Percentiles rank a stretch among this genome's conserved stretches.
Conservation (phyloP, 1,140 invertebrate genomes). For the Meloidogyne exigua region DNA sequence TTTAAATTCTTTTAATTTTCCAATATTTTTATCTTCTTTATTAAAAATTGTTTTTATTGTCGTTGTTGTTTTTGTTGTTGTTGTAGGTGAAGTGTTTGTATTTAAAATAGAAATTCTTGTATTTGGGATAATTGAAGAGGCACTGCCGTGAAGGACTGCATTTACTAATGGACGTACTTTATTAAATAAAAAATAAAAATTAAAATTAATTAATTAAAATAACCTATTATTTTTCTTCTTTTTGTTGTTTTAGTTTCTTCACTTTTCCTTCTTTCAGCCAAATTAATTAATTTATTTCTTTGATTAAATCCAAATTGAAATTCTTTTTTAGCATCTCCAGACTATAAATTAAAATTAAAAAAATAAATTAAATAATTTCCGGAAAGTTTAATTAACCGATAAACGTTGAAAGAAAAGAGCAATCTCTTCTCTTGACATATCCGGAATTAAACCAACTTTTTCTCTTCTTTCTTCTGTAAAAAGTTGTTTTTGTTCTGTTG, state of each 20-base stretch:
- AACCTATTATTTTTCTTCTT: background rate
- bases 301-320: background rate
- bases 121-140: background rate
- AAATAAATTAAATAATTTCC: background rate
- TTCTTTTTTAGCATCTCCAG: background rate
- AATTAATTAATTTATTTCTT: background rate
- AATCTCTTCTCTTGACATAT: background rate
- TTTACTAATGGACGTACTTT: background rate
- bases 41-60: background rate
- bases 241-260: background rate
- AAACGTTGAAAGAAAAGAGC: background rate
- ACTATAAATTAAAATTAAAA: background rate
- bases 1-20: constrained; percentile 9
- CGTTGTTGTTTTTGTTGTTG: background rate
- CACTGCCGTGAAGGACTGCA: background rate
- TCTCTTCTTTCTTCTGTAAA: background rate
- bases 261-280: background rate
- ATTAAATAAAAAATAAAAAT: too few relatives aligned
- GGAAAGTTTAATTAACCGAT: background rate
- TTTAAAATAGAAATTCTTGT: background rate
- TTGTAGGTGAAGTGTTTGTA: too few relatives aligned
- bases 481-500: background rate
- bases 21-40: background rate
- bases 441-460: too few relatives aligned
- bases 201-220: background rate